A percentile compares a stretch with the other conserved stretches of the same genome.
Evolutionary conservation across 2,888 invertebrate genomes (phyloP).

Genomic region (Zaprionus lineosus): DNA sequence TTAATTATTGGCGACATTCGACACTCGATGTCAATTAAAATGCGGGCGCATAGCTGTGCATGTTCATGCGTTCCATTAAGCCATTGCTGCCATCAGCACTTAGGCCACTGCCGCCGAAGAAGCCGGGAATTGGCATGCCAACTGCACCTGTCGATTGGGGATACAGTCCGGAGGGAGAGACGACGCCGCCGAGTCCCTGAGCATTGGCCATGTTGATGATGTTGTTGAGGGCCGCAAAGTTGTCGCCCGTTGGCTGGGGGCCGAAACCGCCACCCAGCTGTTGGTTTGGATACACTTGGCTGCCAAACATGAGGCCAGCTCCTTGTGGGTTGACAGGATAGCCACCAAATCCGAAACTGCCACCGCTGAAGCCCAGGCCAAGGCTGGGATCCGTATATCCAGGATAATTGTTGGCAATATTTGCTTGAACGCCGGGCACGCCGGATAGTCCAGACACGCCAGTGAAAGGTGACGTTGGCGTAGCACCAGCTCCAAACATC

Average conservation of each 20-base stretch:
- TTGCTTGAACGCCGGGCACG: slow-evolving; percentile 41
- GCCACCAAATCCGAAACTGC: background rate
- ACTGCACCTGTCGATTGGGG: slow-evolving; percentile 10
- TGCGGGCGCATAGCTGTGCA: slow-evolving; percentile 45
- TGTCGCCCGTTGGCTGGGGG: slow-evolving; percentile 46
- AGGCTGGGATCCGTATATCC: slow-evolving; percentile 45
- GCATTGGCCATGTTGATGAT: slow-evolving; percentile 57
- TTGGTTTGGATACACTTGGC: slow-evolving; percentile 29
- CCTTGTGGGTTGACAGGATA: slow-evolving; percentile 18
- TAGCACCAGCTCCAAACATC: slow-evolving; percentile 25
- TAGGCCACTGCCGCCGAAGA: slow-evolving; percentile 19
- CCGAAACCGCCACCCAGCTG: slow-evolving; percentile 50
- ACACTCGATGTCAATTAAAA: slow-evolving; percentile 10
- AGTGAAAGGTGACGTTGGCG: slow-evolving; percentile 15
- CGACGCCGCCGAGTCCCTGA: slow-evolving; percentile 43
- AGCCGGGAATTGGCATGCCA: slow-evolving; percentile 23
- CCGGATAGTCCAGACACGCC: too few relatives aligned
- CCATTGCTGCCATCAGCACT: slow-evolving; percentile 16
- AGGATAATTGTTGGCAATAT: slow-evolving; percentile 48
- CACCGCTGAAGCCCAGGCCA: background rate
- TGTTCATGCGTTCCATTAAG: slow-evolving; percentile 37
- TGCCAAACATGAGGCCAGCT: slow-evolving; percentile 47
- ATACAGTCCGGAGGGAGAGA: slow-evolving; percentile 31
- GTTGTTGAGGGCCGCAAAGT: slow-evolving; percentile 47
- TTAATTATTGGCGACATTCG: background rate